phyloP scores from a whole-genome alignment of 2,797 vertebrate genomes.

The Botia kubotai region DNA sequence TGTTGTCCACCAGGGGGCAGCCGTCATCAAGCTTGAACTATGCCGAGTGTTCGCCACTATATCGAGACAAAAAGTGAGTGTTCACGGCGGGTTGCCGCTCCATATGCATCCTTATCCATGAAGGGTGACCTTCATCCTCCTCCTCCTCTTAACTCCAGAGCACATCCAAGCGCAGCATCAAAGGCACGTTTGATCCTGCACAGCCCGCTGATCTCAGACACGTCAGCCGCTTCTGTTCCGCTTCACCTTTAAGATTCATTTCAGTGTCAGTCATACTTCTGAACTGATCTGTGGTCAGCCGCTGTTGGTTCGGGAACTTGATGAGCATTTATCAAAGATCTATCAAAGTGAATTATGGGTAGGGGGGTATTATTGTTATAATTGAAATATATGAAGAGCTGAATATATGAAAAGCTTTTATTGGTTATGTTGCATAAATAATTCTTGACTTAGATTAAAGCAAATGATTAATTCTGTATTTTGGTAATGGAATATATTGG shows the following conservation, averaged over 20 bases:
- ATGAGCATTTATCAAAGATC: neutral
- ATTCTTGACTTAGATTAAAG: too few relatives aligned
- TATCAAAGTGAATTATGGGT: too few relatives aligned
- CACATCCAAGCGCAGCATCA: constrained; percentile 13
- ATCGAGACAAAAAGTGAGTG: neutral
- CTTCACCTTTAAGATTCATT: constrained; percentile 6
- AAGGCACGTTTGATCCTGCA: constrained; percentile 7
- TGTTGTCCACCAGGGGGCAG: constrained; percentile 58
- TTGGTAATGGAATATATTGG: too few relatives aligned
- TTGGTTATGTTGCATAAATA: too few relatives aligned
- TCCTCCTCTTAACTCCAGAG: constrained; percentile 17
- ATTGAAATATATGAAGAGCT: too few relatives aligned
- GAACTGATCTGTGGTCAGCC: neutral
- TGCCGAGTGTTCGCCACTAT: neutral
- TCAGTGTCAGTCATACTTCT: constrained; percentile 1
- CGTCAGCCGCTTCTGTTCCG: neutral
- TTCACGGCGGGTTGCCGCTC: neutral
- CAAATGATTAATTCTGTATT: too few relatives aligned
- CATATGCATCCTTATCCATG: constrained; percentile 1
- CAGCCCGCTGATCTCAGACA: too few relatives aligned
- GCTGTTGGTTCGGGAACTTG: neutral
- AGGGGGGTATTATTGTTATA: neutral
- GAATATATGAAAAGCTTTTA: too few relatives aligned
- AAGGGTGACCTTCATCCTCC: constrained; percentile 18
- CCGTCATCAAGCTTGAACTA: constrained; percentile 8